A percentile compares a stretch with the other conserved stretches of the same genome.
phyloP scores from a whole-genome alignment of 2,797 vertebrate genomes.

The Tenualosa thibaudeaui region DNA sequence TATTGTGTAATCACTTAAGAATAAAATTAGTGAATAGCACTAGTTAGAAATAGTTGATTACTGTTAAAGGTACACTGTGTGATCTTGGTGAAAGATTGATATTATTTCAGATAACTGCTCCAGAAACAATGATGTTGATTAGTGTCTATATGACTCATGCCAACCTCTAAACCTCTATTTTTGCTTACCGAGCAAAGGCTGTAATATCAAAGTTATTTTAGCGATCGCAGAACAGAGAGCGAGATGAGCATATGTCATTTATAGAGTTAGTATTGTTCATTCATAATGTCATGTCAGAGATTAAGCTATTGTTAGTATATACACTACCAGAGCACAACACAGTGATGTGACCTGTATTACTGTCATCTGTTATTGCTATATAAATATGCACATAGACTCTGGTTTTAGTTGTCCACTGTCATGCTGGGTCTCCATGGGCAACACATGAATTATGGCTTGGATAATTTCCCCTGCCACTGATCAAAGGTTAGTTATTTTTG shows the following conservation, averaged over 20 bases:
- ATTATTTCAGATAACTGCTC: not conserved
- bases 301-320: not conserved
- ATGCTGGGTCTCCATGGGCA: slow-evolving; percentile 4
- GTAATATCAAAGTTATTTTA: too few relatives aligned
- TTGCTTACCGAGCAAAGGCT: not conserved
- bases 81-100: not conserved
- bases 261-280: too few relatives aligned
- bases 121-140: not conserved
- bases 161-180: not conserved
- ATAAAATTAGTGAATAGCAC: not conserved
- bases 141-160: not conserved
- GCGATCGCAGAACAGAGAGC: not conserved
- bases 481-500: slow-evolving; percentile 69
- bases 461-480: slow-evolving; percentile 54
- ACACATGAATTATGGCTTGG: slow-evolving; percentile 60
- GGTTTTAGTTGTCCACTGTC: slow-evolving; percentile 12
- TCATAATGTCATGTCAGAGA: too few relatives aligned
- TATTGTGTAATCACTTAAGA: not conserved
- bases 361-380: not conserved
- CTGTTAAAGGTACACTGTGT: not conserved
- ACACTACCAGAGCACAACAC: not conserved
- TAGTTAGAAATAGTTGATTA: not conserved
- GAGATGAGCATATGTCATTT: not conserved
- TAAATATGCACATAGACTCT: not conserved
- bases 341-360: slow-evolving; percentile 7